Evolutionary conservation across 2,888 invertebrate species (phyloP).

Genomic region (Brachyptera putata): DNA sequence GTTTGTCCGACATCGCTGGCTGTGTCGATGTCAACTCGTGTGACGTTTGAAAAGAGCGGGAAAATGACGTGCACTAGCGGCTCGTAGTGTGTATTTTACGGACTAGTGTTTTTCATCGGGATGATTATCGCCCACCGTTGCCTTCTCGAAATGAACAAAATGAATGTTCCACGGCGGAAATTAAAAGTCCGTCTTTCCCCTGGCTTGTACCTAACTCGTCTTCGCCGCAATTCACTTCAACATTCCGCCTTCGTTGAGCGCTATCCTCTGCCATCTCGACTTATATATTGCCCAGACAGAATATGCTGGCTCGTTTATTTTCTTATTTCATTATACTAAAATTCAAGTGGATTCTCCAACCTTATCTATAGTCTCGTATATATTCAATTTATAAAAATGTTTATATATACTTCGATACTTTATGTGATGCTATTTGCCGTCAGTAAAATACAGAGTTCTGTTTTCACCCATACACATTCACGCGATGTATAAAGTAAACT

Average conservation of each 20-base stretch:
- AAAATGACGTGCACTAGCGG: neutral
- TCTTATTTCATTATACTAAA: conserved; percentile 8
- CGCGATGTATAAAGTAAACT: no score
- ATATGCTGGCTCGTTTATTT: neutral
- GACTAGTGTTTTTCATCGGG: conserved; percentile 7
- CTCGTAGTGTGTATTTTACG: neutral
- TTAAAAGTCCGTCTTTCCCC: conserved; percentile 25
- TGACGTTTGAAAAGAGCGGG: neutral
- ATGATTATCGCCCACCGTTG: neutral
- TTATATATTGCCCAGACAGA: neutral
- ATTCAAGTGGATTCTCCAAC: no score
- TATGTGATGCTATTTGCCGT: no score
- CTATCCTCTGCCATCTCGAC: neutral
- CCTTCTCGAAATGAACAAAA: no score
- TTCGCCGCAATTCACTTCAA: neutral
- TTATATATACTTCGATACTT: no score
- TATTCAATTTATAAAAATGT: no score
- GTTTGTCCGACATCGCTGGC: neutral
- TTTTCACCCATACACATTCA: no score
- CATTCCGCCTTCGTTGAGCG: no score
- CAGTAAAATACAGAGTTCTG: no score
- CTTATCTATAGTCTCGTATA: no score
- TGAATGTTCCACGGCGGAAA: conserved; percentile 21
- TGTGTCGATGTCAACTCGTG: neutral
- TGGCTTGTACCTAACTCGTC: neutral